Conservation (phyloP, 92 coral and sea anemone genomes). For the Ricordea florida region DNA sequence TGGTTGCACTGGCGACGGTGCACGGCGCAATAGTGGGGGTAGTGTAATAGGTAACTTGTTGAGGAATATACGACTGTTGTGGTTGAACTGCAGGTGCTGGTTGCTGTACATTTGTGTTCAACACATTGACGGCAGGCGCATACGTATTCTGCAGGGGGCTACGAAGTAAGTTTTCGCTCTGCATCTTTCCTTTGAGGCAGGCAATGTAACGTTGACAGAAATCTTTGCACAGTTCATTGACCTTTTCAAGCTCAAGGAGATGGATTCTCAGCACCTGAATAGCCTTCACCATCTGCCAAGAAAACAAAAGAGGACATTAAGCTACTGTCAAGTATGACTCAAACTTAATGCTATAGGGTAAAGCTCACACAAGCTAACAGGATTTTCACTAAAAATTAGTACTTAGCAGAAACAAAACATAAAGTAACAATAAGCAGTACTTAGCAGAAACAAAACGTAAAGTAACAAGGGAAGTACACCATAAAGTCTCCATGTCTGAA, state of each 20-base stretch:
- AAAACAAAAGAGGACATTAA: neutral
- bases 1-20: conserved; percentile 85
- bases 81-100: conserved; percentile 61
- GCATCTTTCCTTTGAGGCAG: conserved; percentile 98
- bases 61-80: conserved; percentile 48
- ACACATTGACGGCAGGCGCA: conserved; percentile 45
- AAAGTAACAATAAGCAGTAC: too few species aligned
- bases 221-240: conserved; percentile 97
- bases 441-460: too few species aligned
- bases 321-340: too few species aligned
- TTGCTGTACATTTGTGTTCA: conserved; percentile 61
- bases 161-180: conserved; percentile 91
- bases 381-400: too few species aligned
- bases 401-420: too few species aligned
- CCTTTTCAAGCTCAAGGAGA: conserved; percentile 94
- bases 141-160: conserved; percentile 75
- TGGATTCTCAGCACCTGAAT: conserved; percentile 95
- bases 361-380: too few species aligned
- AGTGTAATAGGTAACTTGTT: conserved; percentile 62
- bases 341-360: too few species aligned
- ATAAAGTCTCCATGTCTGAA: too few species aligned
- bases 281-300: conserved; percentile 93
- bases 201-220: conserved; percentile 99
- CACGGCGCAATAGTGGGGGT: conserved; percentile 70
- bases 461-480: too few species aligned